Percentiles rank a stretch among this genome's conserved stretches.
phyloP scores from a whole-genome alignment of 1,140 invertebrate genomes.

The Drosophila orena region DNA sequence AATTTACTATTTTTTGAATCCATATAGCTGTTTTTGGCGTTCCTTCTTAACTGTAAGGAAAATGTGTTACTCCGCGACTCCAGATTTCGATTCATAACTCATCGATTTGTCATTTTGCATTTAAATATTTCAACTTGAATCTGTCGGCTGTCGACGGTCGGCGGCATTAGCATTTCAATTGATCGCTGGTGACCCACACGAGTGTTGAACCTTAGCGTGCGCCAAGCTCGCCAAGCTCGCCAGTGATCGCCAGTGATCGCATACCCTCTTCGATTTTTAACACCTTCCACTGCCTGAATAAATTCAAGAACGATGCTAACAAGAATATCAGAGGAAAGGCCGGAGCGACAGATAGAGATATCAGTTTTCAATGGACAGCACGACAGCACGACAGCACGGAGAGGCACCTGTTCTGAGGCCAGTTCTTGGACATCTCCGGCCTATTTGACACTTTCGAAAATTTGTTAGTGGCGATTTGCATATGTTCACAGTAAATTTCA shows the following conservation, averaged over 20 bases:
- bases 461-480: constrained; percentile 71
- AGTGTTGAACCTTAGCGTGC: constrained; percentile 74
- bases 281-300: constrained; percentile 62
- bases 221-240: constrained; percentile 52
- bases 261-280: constrained; percentile 44
- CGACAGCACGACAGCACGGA: not conserved
- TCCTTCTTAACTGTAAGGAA: constrained; percentile 11
- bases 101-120: constrained; percentile 80
- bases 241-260: constrained; percentile 17
- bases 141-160: constrained; percentile 17
- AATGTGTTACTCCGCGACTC: constrained; percentile 9
- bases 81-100: constrained; percentile 68
- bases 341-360: constrained; percentile 59
- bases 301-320: constrained; percentile 52
- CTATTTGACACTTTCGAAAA: constrained; percentile 74
- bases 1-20: too few species aligned
- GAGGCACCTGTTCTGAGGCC: constrained; percentile 19
- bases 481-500: constrained; percentile 79
- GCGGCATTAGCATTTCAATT: constrained; percentile 76
- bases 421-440: constrained; percentile 12
- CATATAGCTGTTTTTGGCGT: too few species aligned
- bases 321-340: constrained; percentile 13
- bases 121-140: constrained; percentile 68
- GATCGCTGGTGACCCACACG: constrained; percentile 45
- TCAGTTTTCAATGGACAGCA: constrained; percentile 60